Percentiles rank a stretch among this genome's conserved stretches.
Conservation (phyloP, 2,888 invertebrate species). For the Plutella xylostella region DNA sequence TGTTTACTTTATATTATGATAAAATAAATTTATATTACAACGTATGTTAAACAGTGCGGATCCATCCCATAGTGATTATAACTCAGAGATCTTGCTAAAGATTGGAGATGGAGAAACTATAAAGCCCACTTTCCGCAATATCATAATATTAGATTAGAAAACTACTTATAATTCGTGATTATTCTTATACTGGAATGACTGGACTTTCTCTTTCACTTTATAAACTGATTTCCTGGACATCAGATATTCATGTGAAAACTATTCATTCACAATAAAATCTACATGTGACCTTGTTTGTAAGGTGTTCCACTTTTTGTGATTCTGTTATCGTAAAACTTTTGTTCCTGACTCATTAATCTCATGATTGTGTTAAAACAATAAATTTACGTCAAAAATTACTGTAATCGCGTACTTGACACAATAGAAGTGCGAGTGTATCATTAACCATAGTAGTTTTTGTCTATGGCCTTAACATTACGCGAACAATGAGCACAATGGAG, state of each 20-base stretch:
- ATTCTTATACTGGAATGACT: neutral
- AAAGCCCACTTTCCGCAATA: neutral
- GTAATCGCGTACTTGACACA: conserved; percentile 2
- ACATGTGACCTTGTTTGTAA: too few species aligned
- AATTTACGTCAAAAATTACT: neutral
- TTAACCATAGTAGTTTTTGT: conserved; percentile 32
- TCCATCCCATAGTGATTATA: neutral
- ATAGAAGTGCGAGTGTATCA: conserved; percentile 18
- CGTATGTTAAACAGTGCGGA: conserved; percentile 4
- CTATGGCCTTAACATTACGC: conserved; percentile 57
- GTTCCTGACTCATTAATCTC: too few species aligned
- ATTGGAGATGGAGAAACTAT: neutral
- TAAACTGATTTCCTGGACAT: neutral
- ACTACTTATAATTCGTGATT: conserved; percentile 1
- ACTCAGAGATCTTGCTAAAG: conserved; percentile 1
- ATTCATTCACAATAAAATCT: neutral
- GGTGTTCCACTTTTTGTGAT: neutral
- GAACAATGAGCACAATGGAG: conserved; percentile 55
- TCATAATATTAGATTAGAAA: conserved; percentile 1
- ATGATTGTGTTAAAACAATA: neutral
- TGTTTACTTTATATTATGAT: too few species aligned
- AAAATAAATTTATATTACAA: too few species aligned
- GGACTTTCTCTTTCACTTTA: neutral
- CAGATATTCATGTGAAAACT: neutral
- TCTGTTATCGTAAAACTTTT: too few species aligned